Conservation (phyloP, 2,113 vertebrate species). For the Gallinago undulata region DNA sequence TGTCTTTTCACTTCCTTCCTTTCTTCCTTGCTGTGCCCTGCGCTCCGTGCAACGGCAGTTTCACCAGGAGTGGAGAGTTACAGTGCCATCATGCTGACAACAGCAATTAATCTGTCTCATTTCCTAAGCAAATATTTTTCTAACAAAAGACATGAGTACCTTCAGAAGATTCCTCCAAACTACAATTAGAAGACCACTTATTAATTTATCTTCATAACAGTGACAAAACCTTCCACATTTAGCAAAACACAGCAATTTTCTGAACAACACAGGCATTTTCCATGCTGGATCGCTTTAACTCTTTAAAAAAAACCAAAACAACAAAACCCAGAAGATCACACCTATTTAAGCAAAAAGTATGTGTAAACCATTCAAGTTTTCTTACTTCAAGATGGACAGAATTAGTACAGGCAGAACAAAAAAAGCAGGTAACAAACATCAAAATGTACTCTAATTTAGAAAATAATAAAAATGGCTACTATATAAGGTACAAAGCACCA, state of each 20-base stretch:
- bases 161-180: background rate
- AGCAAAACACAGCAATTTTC: background rate
- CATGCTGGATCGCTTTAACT: background rate
- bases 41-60: background rate
- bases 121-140: background rate
- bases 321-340: background rate
- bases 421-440: background rate
- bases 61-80: background rate
- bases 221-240: background rate
- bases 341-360: background rate
- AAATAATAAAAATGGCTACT: background rate
- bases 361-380: background rate
- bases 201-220: background rate
- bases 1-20: background rate
- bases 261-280: background rate
- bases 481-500: background rate
- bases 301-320: background rate
- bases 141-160: background rate
- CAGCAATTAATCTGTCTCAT: background rate
- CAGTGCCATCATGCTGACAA: rapidly evolving
- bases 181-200: background rate
- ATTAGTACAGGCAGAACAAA: background rate
- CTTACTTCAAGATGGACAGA: background rate
- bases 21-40: too few relatives aligned
- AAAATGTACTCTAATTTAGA: background rate